phyloP scores from a whole-genome alignment of 23 tunicate genomes.

The Clavelina lepadiformis region DNA sequence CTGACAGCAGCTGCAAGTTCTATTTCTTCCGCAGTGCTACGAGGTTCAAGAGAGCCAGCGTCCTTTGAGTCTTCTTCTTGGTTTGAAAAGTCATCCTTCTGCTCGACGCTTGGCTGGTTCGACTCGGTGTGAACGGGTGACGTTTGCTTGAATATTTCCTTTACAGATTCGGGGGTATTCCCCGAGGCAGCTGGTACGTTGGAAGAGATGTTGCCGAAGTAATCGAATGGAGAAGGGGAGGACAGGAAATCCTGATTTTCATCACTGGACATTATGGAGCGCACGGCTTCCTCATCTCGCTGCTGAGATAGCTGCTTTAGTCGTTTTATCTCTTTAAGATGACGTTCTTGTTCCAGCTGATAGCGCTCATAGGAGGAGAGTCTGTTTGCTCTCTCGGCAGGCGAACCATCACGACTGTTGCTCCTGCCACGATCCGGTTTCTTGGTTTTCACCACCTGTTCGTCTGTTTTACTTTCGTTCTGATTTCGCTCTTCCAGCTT shows the following conservation, averaged over 20 bases:
- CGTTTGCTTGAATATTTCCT: no score
- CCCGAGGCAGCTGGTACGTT: no score
- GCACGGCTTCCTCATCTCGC: conserved; percentile 86
- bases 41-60: conserved; percentile 28
- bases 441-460: no score
- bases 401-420: background rate
- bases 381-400: conserved; percentile 1
- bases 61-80: background rate
- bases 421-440: background rate
- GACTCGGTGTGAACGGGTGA: background rate
- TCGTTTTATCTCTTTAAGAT: conserved; percentile 18
- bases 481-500: background rate
- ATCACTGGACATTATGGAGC: conserved; percentile 73
- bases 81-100: background rate
- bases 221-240: background rate
- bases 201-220: no score
- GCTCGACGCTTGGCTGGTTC: background rate
- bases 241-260: conserved; percentile 4
- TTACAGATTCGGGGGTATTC: no score
- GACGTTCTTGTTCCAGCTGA: conserved; percentile 31
- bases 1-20: conserved; percentile 92
- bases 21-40: conserved; percentile 65
- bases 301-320: conserved; percentile 49
- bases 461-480: no score
- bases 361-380: conserved; percentile 36